phyloP scores from a whole-genome alignment of 2,888 invertebrate species.

The Andrena camellia region DNA sequence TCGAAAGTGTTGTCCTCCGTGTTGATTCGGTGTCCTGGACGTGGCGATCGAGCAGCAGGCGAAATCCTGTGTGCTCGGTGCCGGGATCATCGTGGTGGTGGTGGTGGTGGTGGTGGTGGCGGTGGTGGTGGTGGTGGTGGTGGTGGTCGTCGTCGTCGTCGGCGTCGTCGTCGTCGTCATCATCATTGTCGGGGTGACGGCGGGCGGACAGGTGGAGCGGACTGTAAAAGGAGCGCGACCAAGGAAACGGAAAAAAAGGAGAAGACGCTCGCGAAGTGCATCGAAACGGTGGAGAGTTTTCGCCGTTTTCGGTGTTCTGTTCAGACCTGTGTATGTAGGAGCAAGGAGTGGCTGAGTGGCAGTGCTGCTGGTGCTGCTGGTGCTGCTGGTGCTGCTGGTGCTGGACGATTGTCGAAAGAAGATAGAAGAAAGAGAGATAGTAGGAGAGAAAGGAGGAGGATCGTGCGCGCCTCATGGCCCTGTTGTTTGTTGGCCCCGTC shows the following conservation, averaged over 20 bases:
- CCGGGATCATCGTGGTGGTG: conserved; percentile 26
- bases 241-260: conserved; percentile 45
- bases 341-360: conserved; percentile 61
- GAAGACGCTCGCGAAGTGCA: conserved; percentile 4
- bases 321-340: conserved; percentile 45
- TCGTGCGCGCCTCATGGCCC: conserved; percentile 69
- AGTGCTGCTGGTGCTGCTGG: conserved; percentile 17
- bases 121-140: no score
- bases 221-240: conserved; percentile 54
- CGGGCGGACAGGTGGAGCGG: conserved; percentile 54
- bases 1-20: conserved; percentile 57
- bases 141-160: conserved; percentile 4
- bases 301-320: conserved; percentile 38
- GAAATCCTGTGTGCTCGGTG: conserved; percentile 43
- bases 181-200: conserved; percentile 30
- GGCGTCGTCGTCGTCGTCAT: neutral
- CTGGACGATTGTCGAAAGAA: conserved; percentile 45
- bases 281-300: conserved; percentile 30
- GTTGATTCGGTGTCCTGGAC: conserved; percentile 53
- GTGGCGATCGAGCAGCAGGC: conserved; percentile 31
- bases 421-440: conserved; percentile 28
- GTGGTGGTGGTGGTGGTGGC: no score
- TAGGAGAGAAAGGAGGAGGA: conserved; percentile 25
- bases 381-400: conserved; percentile 22
- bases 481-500: conserved; percentile 63